These are phyloP conservation scores for western clawed frog (Xenopus tropicalis) DNA, from an alignment of 2,113 vertebrate species.

Conservation along the genomic window UCB_Xtro_10.0 CM004443.2:19920501-19921000, in stretches of 20 bases:
- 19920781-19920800: conserved; percentile 74
- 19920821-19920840: conserved; percentile 73
- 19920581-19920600: too few relatives aligned
- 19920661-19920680: too few relatives aligned
- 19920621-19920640: too few relatives aligned
- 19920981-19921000: conserved; percentile 81
- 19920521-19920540: too few relatives aligned
- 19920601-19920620: too few relatives aligned
- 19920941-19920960: conserved; percentile 87
- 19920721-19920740: too few relatives aligned
- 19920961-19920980: conserved; percentile 86
- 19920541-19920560: too few relatives aligned
- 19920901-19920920: conserved; percentile 84
- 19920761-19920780: conserved; percentile 67
- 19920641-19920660: too few relatives aligned
- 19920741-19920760: conserved; percentile 81
- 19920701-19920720: too few relatives aligned
- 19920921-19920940: conserved; percentile 84
- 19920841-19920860: conserved; percentile 84
- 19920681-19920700: too few relatives aligned
- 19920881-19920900: conserved; percentile 92
- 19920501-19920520: too few relatives aligned
- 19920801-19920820: conserved; percentile 86
- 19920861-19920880: conserved; percentile 88
- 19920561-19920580: too few relatives aligned